Percentiles rank a stretch among this genome's conserved stretches.
phyloP scores from a whole-genome alignment of 1,140 invertebrate genomes.

The Pollicipes pollicipes region DNA sequence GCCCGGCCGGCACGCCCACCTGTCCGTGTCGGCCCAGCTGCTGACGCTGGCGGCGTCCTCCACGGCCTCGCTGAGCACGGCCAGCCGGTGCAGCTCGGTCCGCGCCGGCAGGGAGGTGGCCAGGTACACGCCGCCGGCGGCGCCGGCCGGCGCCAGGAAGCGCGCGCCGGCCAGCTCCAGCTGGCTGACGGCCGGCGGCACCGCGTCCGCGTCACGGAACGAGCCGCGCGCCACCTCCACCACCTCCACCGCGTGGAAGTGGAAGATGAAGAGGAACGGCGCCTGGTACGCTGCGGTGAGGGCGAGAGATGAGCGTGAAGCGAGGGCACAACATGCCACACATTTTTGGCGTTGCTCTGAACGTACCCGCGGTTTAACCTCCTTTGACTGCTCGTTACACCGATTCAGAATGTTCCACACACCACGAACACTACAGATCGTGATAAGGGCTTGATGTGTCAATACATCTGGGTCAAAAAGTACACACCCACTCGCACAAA shows the following conservation, averaged over 20 bases:
- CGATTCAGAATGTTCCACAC: neutral
- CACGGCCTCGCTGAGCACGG: neutral
- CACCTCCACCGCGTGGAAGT: constrained; percentile 47
- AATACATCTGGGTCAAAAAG: too few species aligned
- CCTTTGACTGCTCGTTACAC: too few species aligned
- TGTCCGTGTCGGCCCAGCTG: neutral
- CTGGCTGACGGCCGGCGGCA: neutral
- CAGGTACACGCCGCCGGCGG: neutral
- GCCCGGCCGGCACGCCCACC: too few species aligned
- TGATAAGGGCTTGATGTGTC: too few species aligned
- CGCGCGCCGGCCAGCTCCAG: neutral
- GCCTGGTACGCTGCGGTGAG: constrained; percentile 41
- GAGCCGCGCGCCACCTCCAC: constrained; percentile 22
- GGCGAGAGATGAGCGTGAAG: constrained; percentile 14
- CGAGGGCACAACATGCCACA: too few species aligned
- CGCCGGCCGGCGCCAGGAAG: neutral
- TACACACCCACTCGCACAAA: too few species aligned
- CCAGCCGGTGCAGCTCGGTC: neutral
- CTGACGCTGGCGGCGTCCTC: neutral
- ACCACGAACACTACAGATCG: neutral
- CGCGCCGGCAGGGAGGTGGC: neutral
- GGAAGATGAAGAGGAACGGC: constrained; percentile 58
- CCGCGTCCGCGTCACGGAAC: constrained; percentile 2
- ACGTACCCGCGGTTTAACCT: too few species aligned
- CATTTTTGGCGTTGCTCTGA: too few species aligned